phyloP scores from a whole-genome alignment of 2,797 vertebrate species.

The Anabacerthia variegaticeps region DNA sequence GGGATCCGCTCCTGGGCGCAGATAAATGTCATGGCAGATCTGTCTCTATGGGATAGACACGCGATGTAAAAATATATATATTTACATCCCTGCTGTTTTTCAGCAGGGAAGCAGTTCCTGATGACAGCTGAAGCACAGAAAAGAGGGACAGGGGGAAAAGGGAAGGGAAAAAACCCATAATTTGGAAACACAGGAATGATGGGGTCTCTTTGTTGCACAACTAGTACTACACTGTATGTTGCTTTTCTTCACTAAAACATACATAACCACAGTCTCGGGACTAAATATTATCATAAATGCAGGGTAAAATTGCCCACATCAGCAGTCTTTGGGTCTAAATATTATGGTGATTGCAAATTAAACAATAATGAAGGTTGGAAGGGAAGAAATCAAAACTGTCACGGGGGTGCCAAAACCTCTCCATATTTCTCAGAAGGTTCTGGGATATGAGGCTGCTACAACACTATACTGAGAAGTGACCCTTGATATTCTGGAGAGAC shows the following conservation, averaged over 20 bases:
- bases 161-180: fast-evolving
- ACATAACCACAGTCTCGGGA: not conserved
- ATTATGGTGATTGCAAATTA: not conserved
- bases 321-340: not conserved
- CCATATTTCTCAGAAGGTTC: fast-evolving
- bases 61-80: slow-evolving; percentile 17
- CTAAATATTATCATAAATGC: not conserved
- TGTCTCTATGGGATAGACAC: not conserved
- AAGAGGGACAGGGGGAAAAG: not conserved
- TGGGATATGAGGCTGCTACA: not conserved
- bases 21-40: slow-evolving; percentile 60
- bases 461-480: not conserved
- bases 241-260: not conserved
- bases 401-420: not conserved
- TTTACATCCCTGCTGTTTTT: slow-evolving; percentile 38
- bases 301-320: not conserved
- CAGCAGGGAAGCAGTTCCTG: not conserved
- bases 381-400: not conserved
- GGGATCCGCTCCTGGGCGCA: slow-evolving; percentile 5
- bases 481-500: not conserved
- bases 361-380: not conserved
- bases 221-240: not conserved
- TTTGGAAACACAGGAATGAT: not conserved
- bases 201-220: not conserved
- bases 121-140: not conserved